These are phyloP conservation scores for Carpatolechia fugitivella DNA, from an alignment of 2,888 invertebrate species.

Conservation along the genomic window DNA sequence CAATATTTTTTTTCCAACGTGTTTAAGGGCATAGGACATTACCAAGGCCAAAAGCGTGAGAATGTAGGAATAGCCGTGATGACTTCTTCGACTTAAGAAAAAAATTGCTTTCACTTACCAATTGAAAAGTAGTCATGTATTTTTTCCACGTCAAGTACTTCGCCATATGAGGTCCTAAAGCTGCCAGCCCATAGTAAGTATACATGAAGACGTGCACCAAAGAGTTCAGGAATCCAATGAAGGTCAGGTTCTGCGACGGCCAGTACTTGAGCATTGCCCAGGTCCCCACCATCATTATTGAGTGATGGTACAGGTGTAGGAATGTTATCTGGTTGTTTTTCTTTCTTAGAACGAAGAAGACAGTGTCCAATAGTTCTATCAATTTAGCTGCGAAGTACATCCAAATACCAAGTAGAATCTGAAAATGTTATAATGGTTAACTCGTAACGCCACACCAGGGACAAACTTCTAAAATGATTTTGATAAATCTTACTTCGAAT, in stretches of 20 bases:
- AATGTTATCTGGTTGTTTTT: constrained; percentile 88
- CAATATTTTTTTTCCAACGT: too few species aligned
- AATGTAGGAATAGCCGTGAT: too few species aligned
- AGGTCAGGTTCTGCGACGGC: constrained; percentile 85
- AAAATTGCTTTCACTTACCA: constrained; percentile 74
- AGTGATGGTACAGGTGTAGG: constrained; percentile 93
- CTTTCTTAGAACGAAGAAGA: constrained; percentile 94
- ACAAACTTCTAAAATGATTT: neutral
- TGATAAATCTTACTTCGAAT: too few species aligned
- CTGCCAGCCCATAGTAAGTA: constrained; percentile 87
- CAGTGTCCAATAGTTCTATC: constrained; percentile 87
- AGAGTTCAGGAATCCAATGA: constrained; percentile 86
- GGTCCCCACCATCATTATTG: constrained; percentile 84
- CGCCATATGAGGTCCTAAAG: constrained; percentile 85
- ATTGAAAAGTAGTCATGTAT: constrained; percentile 88
- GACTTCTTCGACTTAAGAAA: too few species aligned
- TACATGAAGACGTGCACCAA: constrained; percentile 91
- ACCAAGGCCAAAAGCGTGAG: too few species aligned
- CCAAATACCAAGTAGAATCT: constrained; percentile 75
- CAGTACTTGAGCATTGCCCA: constrained; percentile 88
- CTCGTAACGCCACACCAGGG: neutral
- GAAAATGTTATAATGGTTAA: constrained; percentile 32
- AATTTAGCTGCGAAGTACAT: constrained; percentile 88
- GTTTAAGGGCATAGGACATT: too few species aligned
- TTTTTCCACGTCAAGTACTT: constrained; percentile 92